Conservation (phyloP, 2,888 invertebrate genomes). For the Brassicogethes aeneus region DNA sequence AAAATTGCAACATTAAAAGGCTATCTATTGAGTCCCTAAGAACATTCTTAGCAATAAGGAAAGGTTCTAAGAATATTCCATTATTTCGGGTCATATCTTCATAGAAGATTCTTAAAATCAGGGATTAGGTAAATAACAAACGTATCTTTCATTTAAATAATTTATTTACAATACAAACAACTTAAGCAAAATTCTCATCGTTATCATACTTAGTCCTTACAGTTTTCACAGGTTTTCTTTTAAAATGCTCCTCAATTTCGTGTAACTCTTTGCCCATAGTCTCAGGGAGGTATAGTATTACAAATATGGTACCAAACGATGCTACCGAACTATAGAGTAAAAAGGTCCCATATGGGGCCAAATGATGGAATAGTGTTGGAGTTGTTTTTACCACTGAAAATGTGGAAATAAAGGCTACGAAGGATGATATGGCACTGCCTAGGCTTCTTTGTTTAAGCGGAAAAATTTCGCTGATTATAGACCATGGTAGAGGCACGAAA, state of each 20-base stretch:
- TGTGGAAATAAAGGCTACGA: slow-evolving; percentile 54
- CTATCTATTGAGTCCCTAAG: no score
- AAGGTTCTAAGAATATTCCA: no score
- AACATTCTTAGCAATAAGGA: no score
- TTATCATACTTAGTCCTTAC: slow-evolving; percentile 62
- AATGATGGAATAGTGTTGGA: slow-evolving; percentile 48
- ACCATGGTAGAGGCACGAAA: slow-evolving; percentile 51
- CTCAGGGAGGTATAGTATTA: slow-evolving; percentile 56
- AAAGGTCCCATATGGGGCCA: slow-evolving; percentile 56
- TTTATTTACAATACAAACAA: no score
- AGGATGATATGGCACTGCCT: slow-evolving; percentile 58
- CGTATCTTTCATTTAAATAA: no score
- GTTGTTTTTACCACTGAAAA: slow-evolving; percentile 60
- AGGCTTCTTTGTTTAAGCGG: slow-evolving; percentile 45
- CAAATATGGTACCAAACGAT: slow-evolving; percentile 47
- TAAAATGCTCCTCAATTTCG: slow-evolving; percentile 57
- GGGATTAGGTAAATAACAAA: no score
- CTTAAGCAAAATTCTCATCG: slow-evolving; percentile 58
- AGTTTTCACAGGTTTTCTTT: slow-evolving; percentile 10
- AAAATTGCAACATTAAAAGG: no score
- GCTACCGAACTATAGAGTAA: slow-evolving; percentile 51
- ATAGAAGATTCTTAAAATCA: no score
- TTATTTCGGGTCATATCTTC: no score
- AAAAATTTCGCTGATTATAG: slow-evolving; percentile 68
- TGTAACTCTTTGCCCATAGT: slow-evolving; percentile 59